phyloP scores from a whole-genome alignment of 2,113 vertebrate species.

The Apaloderma vittatum region DNA sequence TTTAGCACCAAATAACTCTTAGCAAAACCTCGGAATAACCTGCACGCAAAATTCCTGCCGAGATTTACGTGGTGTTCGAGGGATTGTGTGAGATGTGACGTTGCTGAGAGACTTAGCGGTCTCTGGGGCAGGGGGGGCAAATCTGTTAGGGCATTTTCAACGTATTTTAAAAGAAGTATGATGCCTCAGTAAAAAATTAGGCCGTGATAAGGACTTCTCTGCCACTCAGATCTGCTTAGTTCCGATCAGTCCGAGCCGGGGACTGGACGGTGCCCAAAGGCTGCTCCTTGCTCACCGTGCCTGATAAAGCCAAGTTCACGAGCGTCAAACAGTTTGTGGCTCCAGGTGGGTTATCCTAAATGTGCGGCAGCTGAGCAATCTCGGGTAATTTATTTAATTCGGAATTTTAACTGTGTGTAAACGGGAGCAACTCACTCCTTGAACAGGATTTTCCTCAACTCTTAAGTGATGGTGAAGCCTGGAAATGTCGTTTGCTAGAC shows the following conservation, averaged over 20 bases:
- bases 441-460: background rate
- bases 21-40: background rate
- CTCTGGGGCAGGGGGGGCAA: background rate
- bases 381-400: no score
- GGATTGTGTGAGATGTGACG: background rate
- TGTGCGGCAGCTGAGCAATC: background rate
- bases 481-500: background rate
- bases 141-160: background rate
- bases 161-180: background rate
- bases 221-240: background rate
- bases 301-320: conserved; percentile 85
- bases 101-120: background rate
- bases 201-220: background rate
- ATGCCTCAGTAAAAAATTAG: background rate
- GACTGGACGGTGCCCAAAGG: conserved; percentile 90
- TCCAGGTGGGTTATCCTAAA: conserved; percentile 81
- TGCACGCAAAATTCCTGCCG: background rate
- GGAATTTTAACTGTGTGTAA: background rate
- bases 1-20: background rate
- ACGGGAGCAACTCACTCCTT: background rate
- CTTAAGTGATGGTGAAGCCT: background rate
- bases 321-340: conserved; percentile 90
- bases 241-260: background rate
- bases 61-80: background rate
- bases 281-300: conserved; percentile 82